Conservation (phyloP, 2,797 vertebrate species). For the Pelobates cultripes region DNA sequence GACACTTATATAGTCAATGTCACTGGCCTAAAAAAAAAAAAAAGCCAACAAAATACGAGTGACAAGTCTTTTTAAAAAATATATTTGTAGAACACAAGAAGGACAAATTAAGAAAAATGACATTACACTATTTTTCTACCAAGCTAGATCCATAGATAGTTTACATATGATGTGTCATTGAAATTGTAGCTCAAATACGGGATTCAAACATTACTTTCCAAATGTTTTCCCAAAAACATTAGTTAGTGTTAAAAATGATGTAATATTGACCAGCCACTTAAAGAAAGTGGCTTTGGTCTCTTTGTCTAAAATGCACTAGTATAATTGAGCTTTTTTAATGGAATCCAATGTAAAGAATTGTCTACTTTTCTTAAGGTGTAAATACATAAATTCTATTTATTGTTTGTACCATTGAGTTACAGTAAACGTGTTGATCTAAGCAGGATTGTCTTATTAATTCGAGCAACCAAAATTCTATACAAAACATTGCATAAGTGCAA, state of each 20-base stretch:
- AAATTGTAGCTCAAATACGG: not conserved
- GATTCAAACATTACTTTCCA: not conserved
- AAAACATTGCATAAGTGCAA: constrained; percentile 9
- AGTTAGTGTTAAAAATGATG: not conserved
- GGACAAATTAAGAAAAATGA: too few relatives aligned
- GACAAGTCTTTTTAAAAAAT: too few relatives aligned
- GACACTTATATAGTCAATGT: too few relatives aligned
- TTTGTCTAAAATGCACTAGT: constrained; percentile 48
- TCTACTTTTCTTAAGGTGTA: constrained; percentile 58
- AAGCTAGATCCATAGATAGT: not conserved
- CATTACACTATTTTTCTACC: constrained; percentile 7
- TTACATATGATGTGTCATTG: not conserved
- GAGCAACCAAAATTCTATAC: constrained; percentile 9
- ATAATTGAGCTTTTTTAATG: constrained; percentile 41
- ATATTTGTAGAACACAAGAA: too few relatives aligned
- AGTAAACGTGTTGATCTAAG: constrained; percentile 32
- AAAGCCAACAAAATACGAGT: too few relatives aligned
- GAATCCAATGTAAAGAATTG: constrained; percentile 44
- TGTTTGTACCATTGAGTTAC: constrained; percentile 54
- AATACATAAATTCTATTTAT: constrained; percentile 56
- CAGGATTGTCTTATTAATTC: constrained; percentile 34
- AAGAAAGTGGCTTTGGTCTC: constrained; percentile 46
- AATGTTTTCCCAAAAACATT: not conserved
- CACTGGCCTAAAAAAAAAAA: too few relatives aligned
- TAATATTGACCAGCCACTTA: constrained; percentile 1